Conservation (phyloP, 2,797 vertebrate genomes). For the Cryptoprocta ferox region DNA sequence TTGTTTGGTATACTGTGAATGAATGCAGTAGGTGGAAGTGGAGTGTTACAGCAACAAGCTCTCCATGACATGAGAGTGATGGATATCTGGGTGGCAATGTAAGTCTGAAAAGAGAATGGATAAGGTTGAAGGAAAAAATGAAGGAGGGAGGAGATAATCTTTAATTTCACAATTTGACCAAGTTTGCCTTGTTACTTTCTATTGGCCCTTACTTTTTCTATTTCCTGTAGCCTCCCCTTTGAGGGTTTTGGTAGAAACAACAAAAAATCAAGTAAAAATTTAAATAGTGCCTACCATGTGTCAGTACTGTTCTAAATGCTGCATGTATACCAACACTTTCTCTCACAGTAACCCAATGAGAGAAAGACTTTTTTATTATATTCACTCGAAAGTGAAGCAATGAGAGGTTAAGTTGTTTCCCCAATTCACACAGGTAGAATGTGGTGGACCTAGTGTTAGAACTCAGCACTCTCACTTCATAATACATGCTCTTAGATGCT, state of each 20-base stretch:
- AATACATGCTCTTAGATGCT: not conserved
- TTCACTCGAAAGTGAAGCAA: not conserved
- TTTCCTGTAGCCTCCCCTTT: not conserved
- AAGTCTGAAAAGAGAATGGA: not conserved
- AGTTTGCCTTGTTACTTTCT: not conserved
- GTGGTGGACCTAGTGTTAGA: not conserved
- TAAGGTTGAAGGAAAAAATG: not conserved
- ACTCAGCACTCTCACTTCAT: not conserved
- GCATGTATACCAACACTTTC: not conserved
- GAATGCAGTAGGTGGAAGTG: too few species aligned
- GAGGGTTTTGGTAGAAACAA: not conserved
- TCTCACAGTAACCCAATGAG: not conserved
- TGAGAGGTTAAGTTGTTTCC: not conserved
- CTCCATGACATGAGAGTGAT: not conserved
- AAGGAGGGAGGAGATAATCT: not conserved
- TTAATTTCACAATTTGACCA: not conserved
- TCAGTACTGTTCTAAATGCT: not conserved
- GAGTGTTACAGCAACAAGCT: not conserved
- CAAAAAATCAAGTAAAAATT: not conserved
- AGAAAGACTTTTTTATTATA: not conserved
- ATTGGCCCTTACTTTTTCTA: not conserved
- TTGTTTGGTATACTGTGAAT: not conserved
- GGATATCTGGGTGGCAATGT: not conserved
- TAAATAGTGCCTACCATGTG: not conserved
- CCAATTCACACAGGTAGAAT: not conserved